Base-by-base conservation (phyloP, 2,888 invertebrate species). In the Volucella inflata region DNA sequence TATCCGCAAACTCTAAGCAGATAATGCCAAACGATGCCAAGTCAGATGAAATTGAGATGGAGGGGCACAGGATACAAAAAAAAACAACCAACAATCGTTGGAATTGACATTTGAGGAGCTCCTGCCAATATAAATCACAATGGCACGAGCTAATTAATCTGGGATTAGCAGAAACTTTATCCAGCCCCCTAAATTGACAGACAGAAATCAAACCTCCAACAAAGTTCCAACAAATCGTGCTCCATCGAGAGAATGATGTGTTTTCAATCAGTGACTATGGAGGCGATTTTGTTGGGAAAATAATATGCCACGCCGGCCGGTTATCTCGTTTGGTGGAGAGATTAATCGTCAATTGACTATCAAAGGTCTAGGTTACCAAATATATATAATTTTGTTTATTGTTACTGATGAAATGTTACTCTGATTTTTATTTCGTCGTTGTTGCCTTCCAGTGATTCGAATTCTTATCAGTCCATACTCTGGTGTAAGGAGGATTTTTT, bases 281-380 rank as follows among this genome's bases (percentile, higher is more conserved):
- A n/a, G 12, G 14, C 42, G 51, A 14, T 55, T 55, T 42, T 48
- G 44, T 30, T 62, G 44, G 59, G 55, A 77, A 60, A 79, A 84
- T 60, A 79, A 53, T 71, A 80, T 84, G 71, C 67, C 75, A 55
- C 51, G 4, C 30, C 30, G 30, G 30, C 30, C 71, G 53, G 84
- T 84, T 75, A 84, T 84, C 84, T 48, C 21, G 50, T 67, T 80
- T 21, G 21, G 4, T 40, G 14, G 55, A 44, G 57, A 83, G 78
- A 80, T 76, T 84, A 80, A 84, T 84, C 84, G 53, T 44, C 71
- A 80, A 80, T 71, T 50, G 60, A 80, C 80, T 80, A 55, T 17
- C 84, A 84, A 84, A 80, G 84, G 84, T 84, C 84, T 84, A 84
- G 84, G 84, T 80, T 76, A 75, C 16, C 60, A 42, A 67, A 71